Evolutionary conservation across 2,113 vertebrate species (phyloP).

Genomic region (Microcebus ravelobensis): DNA sequence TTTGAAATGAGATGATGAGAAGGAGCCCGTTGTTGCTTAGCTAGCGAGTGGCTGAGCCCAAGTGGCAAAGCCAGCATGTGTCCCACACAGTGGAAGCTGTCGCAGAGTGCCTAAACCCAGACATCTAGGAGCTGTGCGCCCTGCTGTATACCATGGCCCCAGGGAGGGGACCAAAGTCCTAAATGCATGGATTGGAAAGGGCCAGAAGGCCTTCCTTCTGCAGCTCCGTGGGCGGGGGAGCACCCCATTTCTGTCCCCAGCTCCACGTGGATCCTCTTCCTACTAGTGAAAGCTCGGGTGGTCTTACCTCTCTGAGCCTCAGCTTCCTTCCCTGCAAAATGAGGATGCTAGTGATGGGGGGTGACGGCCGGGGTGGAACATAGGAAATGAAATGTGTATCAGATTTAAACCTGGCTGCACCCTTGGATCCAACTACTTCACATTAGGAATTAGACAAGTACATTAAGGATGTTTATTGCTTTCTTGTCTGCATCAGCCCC

Average conservation of each 20-base stretch:
- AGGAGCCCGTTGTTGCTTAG: background rate
- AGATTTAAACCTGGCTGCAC: background rate
- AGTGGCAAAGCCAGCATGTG: background rate
- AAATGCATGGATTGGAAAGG: background rate
- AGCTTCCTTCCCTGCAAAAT: background rate
- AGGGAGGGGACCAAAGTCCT: background rate
- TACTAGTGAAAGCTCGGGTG: background rate
- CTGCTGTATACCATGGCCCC: background rate
- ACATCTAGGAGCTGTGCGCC: background rate
- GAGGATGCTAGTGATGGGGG: background rate
- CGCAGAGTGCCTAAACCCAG: background rate
- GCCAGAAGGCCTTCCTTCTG: background rate
- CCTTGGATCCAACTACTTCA: background rate
- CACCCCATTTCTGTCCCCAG: background rate
- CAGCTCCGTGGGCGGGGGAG: background rate
- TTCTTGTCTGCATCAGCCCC: slow-evolving; percentile 1
- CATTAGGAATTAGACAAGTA: background rate
- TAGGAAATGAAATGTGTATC: background rate
- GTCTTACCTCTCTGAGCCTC: background rate
- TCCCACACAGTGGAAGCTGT: background rate
- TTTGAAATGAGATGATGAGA: background rate
- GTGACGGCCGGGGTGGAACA: background rate
- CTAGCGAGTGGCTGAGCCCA: background rate
- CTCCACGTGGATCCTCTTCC: background rate
- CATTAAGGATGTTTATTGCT: background rate